Evolutionary conservation across 2,113 vertebrate species (phyloP).

Genomic region (Speoplatyrhinus poulsoni): DNA sequence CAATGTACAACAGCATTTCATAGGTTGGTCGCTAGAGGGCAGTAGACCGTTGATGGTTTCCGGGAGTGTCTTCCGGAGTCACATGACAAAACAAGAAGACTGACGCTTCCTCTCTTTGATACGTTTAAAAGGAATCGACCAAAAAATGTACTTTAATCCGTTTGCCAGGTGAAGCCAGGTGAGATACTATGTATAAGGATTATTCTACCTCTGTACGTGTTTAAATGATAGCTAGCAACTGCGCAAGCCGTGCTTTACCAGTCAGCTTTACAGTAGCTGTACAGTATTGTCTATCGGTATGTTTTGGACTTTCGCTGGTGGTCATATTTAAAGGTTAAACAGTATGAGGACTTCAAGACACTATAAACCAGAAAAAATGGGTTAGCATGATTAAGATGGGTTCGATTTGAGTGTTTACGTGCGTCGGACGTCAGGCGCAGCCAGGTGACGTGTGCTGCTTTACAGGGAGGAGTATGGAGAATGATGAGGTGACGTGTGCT

Average conservation of each 20-base stretch:
- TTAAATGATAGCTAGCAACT: neutral
- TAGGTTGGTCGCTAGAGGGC: too few relatives aligned
- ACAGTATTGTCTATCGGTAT: too few relatives aligned
- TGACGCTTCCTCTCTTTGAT: neutral
- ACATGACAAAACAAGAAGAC: neutral
- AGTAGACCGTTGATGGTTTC: neutral
- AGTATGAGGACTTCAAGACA: too few relatives aligned
- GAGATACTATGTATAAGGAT: neutral
- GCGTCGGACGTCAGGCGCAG: too few relatives aligned
- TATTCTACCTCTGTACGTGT: too few relatives aligned
- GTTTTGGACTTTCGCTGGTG: too few relatives aligned
- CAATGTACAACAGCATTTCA: too few relatives aligned
- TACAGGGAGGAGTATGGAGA: conserved; percentile 89
- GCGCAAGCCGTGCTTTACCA: neutral
- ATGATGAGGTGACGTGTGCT: conserved; percentile 87
- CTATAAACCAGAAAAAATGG: too few relatives aligned
- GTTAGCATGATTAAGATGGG: too few relatives aligned
- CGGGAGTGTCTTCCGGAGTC: neutral
- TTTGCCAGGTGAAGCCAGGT: neutral
- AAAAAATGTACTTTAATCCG: neutral
- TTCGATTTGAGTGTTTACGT: too few relatives aligned
- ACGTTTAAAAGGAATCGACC: neutral
- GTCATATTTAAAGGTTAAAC: too few relatives aligned
- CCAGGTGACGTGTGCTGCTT: conserved; percentile 16
- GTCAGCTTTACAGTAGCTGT: too few relatives aligned